Evolutionary conservation across 2,888 invertebrate species (phyloP).

Genomic region (Drosophila sordidapex): DNA sequence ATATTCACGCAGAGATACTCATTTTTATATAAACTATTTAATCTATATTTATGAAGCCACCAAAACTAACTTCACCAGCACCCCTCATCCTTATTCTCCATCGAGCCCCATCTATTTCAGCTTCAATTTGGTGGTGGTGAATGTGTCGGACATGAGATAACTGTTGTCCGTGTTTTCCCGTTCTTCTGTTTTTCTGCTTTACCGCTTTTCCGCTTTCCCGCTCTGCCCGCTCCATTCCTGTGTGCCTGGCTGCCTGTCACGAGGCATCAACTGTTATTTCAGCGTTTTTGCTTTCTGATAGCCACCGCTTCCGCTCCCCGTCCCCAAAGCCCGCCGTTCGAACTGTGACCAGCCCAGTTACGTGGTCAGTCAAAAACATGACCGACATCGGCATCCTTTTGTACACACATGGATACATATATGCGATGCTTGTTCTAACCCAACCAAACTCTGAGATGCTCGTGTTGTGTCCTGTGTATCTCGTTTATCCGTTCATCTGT

Average conservation of each 20-base stretch:
- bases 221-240: background rate
- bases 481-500: constrained; percentile 63
- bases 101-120: background rate
- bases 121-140: constrained; percentile 2
- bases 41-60: constrained; percentile 73
- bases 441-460: constrained; percentile 20
- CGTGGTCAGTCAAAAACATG: constrained; percentile 54
- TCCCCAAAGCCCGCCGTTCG: too few species aligned
- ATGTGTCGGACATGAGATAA: constrained; percentile 47
- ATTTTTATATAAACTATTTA: constrained; percentile 40
- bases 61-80: background rate
- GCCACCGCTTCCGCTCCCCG: background rate
- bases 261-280: constrained; percentile 63
- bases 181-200: background rate
- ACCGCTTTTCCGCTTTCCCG: background rate
- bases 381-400: constrained; percentile 6
- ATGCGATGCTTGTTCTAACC: background rate
- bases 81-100: background rate
- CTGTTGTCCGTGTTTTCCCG: constrained; percentile 21
- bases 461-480: constrained; percentile 9
- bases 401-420: background rate
- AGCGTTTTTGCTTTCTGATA: constrained; percentile 34
- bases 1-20: background rate
- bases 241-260: constrained; percentile 54
- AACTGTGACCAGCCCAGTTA: constrained; percentile 16